A percentile compares a stretch with the other conserved stretches of the same genome.
These are phyloP conservation scores for Monomorium pharaonis DNA, from an alignment of 1,140 invertebrate genomes.

Conservation along the genomic window DNA sequence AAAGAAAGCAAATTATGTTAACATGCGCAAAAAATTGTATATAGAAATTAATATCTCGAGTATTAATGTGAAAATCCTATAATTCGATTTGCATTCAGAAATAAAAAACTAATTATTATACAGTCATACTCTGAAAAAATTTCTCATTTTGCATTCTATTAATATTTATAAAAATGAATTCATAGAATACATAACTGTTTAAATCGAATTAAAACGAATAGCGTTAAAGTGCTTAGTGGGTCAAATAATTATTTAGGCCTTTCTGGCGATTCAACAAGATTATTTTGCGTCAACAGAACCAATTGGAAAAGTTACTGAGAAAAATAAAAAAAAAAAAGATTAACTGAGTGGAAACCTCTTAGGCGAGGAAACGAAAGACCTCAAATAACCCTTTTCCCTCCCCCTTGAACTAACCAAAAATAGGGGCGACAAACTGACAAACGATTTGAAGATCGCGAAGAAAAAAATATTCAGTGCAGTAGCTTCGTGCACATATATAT, in stretches of 20 bases:
- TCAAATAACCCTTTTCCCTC: slow-evolving; percentile 72
- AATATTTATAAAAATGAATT: background rate
- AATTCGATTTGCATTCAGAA: background rate
- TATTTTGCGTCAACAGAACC: slow-evolving; percentile 2
- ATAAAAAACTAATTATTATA: background rate
- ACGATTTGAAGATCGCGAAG: slow-evolving; percentile 55
- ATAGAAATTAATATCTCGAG: background rate
- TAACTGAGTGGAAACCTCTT: slow-evolving; percentile 26
- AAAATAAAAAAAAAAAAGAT: background rate
- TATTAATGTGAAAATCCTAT: background rate
- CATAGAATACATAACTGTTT: background rate
- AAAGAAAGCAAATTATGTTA: background rate
- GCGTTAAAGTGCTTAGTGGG: background rate
- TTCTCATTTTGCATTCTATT: background rate
- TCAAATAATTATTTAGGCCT: slow-evolving; percentile 12
- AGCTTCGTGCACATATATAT: slow-evolving; percentile 69
- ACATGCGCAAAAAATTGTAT: background rate
- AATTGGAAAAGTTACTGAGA: slow-evolving; percentile 18
- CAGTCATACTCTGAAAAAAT: background rate
- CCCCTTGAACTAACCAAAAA: slow-evolving; percentile 65
- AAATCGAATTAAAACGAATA: background rate
- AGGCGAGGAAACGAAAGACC: slow-evolving; percentile 50
- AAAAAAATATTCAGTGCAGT: slow-evolving; percentile 67
- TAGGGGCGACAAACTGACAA: slow-evolving; percentile 64
- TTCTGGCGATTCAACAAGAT: slow-evolving; percentile 46